These are phyloP conservation scores for Asbolus verrucosus DNA, from an alignment of 1,140 invertebrate species.

Conservation along the genomic window DNA sequence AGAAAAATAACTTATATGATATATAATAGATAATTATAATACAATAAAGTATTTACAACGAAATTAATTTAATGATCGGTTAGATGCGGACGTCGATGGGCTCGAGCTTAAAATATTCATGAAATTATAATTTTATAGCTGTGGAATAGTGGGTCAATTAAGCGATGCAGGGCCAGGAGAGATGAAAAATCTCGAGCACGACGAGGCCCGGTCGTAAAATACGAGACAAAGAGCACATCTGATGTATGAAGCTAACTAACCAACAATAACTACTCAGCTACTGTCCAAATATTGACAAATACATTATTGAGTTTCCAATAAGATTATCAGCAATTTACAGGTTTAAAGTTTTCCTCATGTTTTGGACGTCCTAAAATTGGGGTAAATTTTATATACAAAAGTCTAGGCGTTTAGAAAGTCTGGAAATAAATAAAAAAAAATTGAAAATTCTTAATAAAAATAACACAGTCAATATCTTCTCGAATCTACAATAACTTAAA, in stretches of 20 bases:
- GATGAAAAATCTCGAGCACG: slow-evolving; percentile 43
- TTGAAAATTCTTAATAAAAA: slow-evolving; percentile 44
- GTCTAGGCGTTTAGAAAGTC: slow-evolving; percentile 25
- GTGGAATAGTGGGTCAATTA: slow-evolving; percentile 36
- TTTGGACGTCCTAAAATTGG: slow-evolving; percentile 36
- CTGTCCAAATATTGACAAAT: slow-evolving; percentile 59
- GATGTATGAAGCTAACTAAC: slow-evolving; percentile 60
- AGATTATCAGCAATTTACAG: slow-evolving; percentile 39
- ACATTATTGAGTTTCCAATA: slow-evolving; percentile 39
- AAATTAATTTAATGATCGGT: slow-evolving; percentile 59
- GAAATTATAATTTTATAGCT: slow-evolving; percentile 43
- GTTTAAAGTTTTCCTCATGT: background rate
- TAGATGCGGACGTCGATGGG: slow-evolving; percentile 31
- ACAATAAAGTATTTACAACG: slow-evolving; percentile 64
- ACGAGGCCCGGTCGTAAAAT: slow-evolving; percentile 37
- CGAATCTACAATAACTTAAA: slow-evolving; percentile 29
- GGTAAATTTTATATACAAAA: slow-evolving; percentile 35
- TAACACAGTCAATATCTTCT: slow-evolving; percentile 55
- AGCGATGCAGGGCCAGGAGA: slow-evolving; percentile 26
- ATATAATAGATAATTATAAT: slow-evolving; percentile 64
- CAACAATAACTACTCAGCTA: slow-evolving; percentile 60
- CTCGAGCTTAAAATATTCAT: slow-evolving; percentile 50
- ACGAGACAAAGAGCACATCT: slow-evolving; percentile 48
- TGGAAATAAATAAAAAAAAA: slow-evolving; percentile 52
- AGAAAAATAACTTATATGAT: slow-evolving; percentile 65